Conservation (phyloP, 2,113 vertebrate genomes). For the Thryonomys swinderianus region DNA sequence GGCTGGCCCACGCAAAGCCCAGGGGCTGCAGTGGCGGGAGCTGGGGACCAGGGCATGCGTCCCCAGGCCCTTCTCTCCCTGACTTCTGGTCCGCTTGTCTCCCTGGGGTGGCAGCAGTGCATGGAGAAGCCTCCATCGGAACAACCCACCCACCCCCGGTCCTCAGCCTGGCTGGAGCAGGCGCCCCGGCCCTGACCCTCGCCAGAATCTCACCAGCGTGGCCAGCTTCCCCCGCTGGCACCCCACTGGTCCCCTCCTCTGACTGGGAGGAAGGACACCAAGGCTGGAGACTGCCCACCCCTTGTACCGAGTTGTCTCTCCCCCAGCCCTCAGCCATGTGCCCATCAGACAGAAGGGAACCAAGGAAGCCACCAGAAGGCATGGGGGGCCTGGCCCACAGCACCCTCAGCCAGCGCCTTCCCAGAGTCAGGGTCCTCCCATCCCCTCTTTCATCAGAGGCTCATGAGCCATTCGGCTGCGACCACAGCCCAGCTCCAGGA, state of each 20-base stretch:
- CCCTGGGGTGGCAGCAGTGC: not conserved
- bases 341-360: not conserved
- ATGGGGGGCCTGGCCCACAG: accelerated
- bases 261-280: not conserved
- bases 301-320: accelerated
- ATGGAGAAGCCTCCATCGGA: not conserved
- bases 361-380: not conserved
- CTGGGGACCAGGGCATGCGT: accelerated
- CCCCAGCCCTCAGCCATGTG: accelerated
- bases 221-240: no score
- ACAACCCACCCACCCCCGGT: accelerated
- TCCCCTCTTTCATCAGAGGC: not conserved
- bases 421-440: not conserved
- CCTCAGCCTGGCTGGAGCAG: not conserved
- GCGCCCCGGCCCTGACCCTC: not conserved
- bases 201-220: no score
- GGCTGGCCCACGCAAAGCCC: accelerated
- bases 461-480: no score
- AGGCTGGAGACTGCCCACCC: not conserved
- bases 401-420: not conserved
- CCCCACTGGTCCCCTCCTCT: accelerated
- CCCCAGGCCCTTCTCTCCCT: not conserved
- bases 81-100: accelerated
- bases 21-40: not conserved
- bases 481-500: not conserved